Evolutionary conservation across 1,140 invertebrate genomes (phyloP).

Genomic region (Cydia strobilella): DNA sequence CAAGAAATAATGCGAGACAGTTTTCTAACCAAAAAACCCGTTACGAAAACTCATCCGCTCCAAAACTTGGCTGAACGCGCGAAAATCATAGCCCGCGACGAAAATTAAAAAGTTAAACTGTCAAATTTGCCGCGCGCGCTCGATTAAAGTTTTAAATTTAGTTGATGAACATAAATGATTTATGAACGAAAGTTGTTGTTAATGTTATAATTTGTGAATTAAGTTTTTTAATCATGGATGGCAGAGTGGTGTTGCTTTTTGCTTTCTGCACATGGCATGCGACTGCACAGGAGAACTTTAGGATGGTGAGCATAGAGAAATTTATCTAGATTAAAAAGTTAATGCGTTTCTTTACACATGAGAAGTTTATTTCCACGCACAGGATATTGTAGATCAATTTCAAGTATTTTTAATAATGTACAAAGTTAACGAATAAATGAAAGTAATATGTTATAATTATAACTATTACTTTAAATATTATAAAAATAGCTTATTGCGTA

Average conservation of each 20-base stretch:
- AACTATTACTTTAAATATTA: no score
- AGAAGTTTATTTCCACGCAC: not conserved
- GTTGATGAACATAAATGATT: not conserved
- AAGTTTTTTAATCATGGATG: constrained; percentile 38
- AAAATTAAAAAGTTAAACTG: constrained; percentile 10
- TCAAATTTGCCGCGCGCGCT: constrained; percentile 8
- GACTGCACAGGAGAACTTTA: constrained; percentile 58
- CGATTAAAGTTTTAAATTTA: not conserved
- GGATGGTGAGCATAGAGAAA: constrained; percentile 63
- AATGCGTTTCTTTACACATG: constrained; percentile 12
- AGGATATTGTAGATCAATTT: not conserved
- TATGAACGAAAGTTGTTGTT: not conserved
- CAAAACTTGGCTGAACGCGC: constrained; percentile 5
- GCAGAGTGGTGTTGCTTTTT: constrained; percentile 50
- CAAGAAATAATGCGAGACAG: constrained; percentile 64
- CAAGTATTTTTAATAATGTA: no score
- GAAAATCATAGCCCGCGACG: not conserved
- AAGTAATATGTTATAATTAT: no score
- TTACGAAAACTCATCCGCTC: constrained; percentile 24
- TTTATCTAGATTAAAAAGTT: constrained; percentile 28
- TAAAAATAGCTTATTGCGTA: no score
- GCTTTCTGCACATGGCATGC: constrained; percentile 71
- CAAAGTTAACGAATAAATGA: no score
- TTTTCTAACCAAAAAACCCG: constrained; percentile 51
- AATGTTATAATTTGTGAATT: not conserved